These are phyloP conservation scores for Hydrolagus affinis DNA, from an alignment of 2,113 vertebrate species.

Conservation along the genomic window DNA sequence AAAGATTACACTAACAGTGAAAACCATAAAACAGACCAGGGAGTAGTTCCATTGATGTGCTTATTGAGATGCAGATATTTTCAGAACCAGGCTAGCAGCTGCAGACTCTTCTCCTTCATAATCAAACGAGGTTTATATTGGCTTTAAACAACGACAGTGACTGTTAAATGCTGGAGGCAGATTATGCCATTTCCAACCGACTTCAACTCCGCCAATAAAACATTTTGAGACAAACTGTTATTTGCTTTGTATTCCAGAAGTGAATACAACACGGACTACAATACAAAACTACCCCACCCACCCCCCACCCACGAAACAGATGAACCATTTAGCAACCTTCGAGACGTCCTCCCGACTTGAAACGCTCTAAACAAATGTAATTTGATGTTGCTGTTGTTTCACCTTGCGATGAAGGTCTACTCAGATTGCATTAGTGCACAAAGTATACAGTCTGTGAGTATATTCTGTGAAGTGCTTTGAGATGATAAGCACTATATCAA, in stretches of 20 bases:
- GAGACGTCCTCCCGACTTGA: neutral
- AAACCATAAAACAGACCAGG: neutral
- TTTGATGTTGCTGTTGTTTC: no score
- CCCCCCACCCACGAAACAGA: neutral
- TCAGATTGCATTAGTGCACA: no score
- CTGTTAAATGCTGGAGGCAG: neutral
- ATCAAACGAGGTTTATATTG: conserved; percentile 21
- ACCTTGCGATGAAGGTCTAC: no score
- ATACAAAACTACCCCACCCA: neutral
- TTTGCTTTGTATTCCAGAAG: neutral
- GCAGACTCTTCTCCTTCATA: neutral
- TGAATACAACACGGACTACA: neutral
- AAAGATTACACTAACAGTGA: conserved; percentile 1
- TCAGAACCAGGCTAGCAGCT: neutral
- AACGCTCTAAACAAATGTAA: no score
- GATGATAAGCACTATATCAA: no score
- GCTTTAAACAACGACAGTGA: neutral
- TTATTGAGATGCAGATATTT: neutral
- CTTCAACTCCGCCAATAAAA: neutral
- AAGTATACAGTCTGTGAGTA: no score
- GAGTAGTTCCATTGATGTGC: neutral
- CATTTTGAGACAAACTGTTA: neutral
- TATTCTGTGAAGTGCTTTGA: no score
- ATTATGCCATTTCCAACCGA: neutral
- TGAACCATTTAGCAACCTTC: neutral